A percentile compares a stretch with the other conserved stretches of the same genome.
These are phyloP conservation scores for Todiramphus chloris DNA, from an alignment of 2,113 vertebrate genomes.

Conservation along the genomic window DNA sequence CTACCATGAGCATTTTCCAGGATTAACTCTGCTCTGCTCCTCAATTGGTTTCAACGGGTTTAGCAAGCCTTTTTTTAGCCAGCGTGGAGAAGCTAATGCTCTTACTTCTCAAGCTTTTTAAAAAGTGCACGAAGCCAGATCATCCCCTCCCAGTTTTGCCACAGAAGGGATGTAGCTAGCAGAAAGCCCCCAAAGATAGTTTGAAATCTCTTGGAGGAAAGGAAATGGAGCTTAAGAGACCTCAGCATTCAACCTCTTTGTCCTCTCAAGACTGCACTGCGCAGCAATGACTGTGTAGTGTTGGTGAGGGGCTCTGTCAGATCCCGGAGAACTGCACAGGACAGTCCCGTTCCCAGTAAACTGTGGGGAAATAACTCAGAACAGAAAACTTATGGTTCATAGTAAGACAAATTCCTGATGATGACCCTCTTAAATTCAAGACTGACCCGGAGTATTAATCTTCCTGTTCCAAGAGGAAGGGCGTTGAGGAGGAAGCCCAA, in stretches of 20 bases:
- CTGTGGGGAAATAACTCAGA: background rate
- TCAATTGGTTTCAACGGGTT: constrained; percentile 50
- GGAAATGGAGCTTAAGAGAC: background rate
- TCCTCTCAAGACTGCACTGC: background rate
- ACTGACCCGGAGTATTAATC: background rate
- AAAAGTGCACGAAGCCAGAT: constrained; percentile 49
- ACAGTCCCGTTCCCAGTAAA: background rate
- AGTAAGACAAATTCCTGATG: background rate
- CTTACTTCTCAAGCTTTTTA: constrained; percentile 66
- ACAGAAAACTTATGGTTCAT: background rate
- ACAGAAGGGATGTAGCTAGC: background rate
- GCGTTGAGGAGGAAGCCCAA: background rate
- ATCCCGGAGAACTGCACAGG: background rate
- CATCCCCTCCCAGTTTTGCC: constrained; percentile 55
- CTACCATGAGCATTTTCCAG: constrained; percentile 37
- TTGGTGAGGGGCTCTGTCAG: background rate
- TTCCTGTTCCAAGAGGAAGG: background rate
- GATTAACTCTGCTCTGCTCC: constrained; percentile 54
- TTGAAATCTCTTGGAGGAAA: background rate
- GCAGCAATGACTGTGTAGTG: background rate
- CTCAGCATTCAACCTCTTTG: background rate
- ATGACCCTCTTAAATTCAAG: background rate
- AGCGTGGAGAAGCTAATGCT: constrained; percentile 57
- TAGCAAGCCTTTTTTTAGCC: constrained; percentile 66
- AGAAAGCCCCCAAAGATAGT: constrained; percentile 30